phyloP scores from a whole-genome alignment of 2,113 vertebrate species.

The Corythornis madagascariensis region DNA sequence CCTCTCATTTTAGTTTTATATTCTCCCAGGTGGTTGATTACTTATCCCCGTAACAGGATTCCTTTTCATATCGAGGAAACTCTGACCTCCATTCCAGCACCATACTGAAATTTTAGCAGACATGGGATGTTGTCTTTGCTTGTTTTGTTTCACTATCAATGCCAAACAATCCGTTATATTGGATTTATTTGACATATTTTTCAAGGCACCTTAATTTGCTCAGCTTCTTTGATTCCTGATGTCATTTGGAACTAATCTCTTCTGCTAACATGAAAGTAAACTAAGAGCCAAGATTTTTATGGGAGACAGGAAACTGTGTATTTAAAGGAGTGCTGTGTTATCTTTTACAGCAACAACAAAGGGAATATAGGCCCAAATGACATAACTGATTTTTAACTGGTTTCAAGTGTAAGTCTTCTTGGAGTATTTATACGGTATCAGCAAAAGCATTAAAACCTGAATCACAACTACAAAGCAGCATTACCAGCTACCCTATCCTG shows the following conservation, averaged over 20 bases:
- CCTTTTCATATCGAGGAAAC: constrained; percentile 49
- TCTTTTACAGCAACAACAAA: constrained; percentile 54
- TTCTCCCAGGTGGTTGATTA: constrained; percentile 62
- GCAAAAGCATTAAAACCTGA: constrained; percentile 19
- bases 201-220: constrained; percentile 49
- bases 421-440: constrained; percentile 3
- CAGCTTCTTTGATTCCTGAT: constrained; percentile 51
- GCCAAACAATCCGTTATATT: constrained; percentile 38
- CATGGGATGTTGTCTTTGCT: neutral
- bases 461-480: neutral
- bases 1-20: constrained; percentile 67
- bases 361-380: constrained; percentile 25
- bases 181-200: constrained; percentile 46
- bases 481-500: neutral
- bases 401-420: constrained; percentile 28
- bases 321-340: constrained; percentile 30
- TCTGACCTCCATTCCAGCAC: constrained; percentile 20
- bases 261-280: constrained; percentile 60
- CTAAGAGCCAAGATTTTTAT: constrained; percentile 41
- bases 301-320: constrained; percentile 17
- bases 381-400: neutral
- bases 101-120: constrained; percentile 15
- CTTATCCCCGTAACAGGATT: constrained; percentile 62
- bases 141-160: constrained; percentile 6
- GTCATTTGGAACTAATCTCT: constrained; percentile 58